Evolutionary conservation across 64 coral and sea anemone genomes (phyloP).

Genomic region (Pocillopora damicornis): DNA sequence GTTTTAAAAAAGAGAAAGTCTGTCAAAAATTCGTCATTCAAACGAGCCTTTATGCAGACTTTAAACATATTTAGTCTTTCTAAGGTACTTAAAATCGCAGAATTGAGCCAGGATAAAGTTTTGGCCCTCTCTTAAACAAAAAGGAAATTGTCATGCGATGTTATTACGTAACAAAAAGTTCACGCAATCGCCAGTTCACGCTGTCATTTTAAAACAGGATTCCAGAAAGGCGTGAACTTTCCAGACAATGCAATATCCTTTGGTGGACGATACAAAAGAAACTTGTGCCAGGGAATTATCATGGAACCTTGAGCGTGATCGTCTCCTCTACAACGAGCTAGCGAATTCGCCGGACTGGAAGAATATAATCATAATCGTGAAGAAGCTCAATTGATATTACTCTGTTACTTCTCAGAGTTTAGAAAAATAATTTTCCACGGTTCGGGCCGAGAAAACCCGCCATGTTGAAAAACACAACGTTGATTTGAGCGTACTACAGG

Average conservation of each 20-base stretch:
- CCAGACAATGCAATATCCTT: background rate
- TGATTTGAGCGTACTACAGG: too few species aligned
- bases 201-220: background rate
- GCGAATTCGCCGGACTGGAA: too few species aligned
- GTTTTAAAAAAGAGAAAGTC: background rate
- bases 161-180: slow-evolving; percentile 15
- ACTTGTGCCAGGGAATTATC: too few species aligned
- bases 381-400: too few species aligned
- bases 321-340: too few species aligned
- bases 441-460: too few species aligned
- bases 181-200: slow-evolving; percentile 16
- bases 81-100: background rate
- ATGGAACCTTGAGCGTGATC: background rate
- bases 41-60: background rate
- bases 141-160: slow-evolving; percentile 31
- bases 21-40: background rate
- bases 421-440: too few species aligned
- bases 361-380: too few species aligned
- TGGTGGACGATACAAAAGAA: too few species aligned
- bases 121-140: background rate
- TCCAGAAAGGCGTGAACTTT: background rate
- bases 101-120: background rate
- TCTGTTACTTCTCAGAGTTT: too few species aligned
- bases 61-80: background rate
- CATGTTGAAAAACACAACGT: too few species aligned